phyloP scores from a whole-genome alignment of 2,113 vertebrate species.

The Varanus salvator region DNA sequence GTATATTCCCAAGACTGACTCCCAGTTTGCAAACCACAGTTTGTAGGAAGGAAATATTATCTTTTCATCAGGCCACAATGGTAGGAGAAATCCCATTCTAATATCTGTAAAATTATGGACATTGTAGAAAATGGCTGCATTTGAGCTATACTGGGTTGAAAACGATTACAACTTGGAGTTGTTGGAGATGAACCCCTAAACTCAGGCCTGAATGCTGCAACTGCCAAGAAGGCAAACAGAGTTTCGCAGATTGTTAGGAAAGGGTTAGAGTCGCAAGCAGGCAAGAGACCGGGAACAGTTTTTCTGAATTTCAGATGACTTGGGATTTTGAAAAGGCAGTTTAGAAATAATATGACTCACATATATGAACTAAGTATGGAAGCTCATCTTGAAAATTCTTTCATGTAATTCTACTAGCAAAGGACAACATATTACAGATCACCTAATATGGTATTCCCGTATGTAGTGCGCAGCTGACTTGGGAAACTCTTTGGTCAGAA shows the following conservation, averaged over 20 bases:
- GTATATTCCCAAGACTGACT: neutral
- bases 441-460: too few species aligned
- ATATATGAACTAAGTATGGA: neutral
- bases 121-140: neutral
- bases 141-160: neutral
- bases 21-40: neutral
- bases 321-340: neutral
- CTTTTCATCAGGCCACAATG: neutral
- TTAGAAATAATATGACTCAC: neutral
- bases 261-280: neutral
- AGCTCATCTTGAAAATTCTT: neutral
- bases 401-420: neutral
- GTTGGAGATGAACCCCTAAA: neutral
- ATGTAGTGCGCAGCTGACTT: neutral
- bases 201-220: neutral
- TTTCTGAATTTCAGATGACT: neutral
- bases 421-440: neutral
- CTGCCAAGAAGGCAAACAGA: neutral
- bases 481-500: neutral
- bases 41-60: neutral
- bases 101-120: neutral
- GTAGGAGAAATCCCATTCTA: neutral
- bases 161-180: neutral
- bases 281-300: neutral
- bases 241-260: neutral